Base-by-base conservation (phyloP, 2,888 invertebrate species). In the Ophion obscuratus region DNA sequence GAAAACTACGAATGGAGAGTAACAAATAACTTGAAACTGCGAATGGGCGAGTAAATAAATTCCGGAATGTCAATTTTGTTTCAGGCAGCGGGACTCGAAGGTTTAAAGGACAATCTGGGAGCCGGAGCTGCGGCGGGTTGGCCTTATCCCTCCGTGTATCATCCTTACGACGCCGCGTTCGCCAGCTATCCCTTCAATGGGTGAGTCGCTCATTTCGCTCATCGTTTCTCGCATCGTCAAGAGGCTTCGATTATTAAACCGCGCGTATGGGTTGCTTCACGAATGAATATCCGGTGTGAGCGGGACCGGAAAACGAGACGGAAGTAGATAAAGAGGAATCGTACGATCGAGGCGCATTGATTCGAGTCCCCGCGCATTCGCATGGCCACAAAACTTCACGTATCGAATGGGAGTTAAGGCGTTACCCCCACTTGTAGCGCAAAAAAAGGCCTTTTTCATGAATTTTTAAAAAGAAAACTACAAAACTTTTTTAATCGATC, bases 161-260 rank as follows among this genome's bases (percentile, higher is more conserved):
- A 98, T 95, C 98, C 98, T 76, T 98, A 98, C 95, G 98, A 99
- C 92, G 97, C 98, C 85, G 97, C 98, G 84, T 97, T 98, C 94
- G 97, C 98, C 86, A 97, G 98, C 91, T 98, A 99, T 95, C 98
- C 98, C 89, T 99, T 98, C 95, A 98, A 98, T 95, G 98, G 98
- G 98, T 98, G 95, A 98, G 98, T 96, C 80, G 61, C 53, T 62
- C 85, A 24, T 67, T 61, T 36, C 3, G n/a, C 2, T 70, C 14
- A 68, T 74, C 74, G 14, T 73, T 44, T 64, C 36, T 53, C 24
- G 47, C 40, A 2, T 5, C 61, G 2, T 7, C 61, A 24, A 17
- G 3, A 5, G 5, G 61, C 7, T 62, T 64, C 36, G 73, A n/a
- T 77, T 77, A 77, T 77, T 73, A 81, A 74, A 84, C 76, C 36